phyloP scores from a whole-genome alignment of 2,797 vertebrate species.

The Pagetopsis macropterus region DNA sequence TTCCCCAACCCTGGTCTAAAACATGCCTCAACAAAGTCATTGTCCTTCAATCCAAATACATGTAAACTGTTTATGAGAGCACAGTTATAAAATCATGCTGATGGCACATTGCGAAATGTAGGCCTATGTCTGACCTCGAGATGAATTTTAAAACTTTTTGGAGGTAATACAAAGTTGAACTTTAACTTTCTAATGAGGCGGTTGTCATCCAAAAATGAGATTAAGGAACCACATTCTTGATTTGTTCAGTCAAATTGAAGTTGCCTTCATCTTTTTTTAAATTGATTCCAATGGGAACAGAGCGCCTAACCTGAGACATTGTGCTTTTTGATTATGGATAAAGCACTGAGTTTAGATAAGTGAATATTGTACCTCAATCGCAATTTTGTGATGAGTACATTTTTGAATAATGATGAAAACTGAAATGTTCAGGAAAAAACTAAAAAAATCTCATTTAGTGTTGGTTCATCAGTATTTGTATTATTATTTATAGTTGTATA shows the following conservation, averaged over 20 bases:
- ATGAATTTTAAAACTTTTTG: neutral
- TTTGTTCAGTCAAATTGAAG: neutral
- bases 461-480: neutral
- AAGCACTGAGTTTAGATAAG: neutral
- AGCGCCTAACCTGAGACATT: no score
- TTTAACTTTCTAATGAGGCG: neutral
- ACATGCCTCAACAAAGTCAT: neutral
- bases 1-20: no score
- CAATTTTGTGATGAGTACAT: neutral
- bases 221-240: neutral
- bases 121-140: neutral
- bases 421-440: no score
- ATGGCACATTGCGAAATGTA: neutral
- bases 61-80: neutral
- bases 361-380: neutral
- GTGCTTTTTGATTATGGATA: neutral
- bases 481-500: no score
- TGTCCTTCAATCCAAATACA: neutral
- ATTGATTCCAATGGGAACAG: no score
- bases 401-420: no score
- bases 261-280: neutral
- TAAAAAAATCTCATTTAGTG: neutral
- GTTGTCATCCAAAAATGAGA: neutral
- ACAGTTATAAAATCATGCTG: no score
- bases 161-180: neutral